phyloP scores from a whole-genome alignment of 2,888 invertebrate species.

The Melolontha melolontha region DNA sequence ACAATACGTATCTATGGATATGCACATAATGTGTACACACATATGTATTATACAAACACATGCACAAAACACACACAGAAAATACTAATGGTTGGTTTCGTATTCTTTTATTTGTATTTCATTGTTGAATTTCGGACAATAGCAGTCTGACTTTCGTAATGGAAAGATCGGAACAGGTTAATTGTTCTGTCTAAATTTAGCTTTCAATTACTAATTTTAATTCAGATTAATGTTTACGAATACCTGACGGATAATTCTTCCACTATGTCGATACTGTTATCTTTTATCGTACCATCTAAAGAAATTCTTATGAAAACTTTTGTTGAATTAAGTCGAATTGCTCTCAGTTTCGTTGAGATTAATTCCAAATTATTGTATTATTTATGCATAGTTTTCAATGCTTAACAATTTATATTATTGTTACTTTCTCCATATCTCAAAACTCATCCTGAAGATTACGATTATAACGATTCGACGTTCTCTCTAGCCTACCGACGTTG shows the following conservation, averaged over 20 bases:
- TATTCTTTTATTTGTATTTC: constrained; percentile 40
- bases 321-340: too few relatives aligned
- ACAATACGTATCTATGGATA: constrained; percentile 32
- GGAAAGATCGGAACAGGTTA: constrained; percentile 41
- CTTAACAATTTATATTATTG: too few relatives aligned
- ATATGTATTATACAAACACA: not conserved
- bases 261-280: not conserved
- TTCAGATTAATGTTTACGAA: constrained; percentile 42
- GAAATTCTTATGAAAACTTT: constrained; percentile 9
- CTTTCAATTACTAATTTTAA: constrained; percentile 43
- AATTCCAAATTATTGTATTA: too few relatives aligned
- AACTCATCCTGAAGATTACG: too few relatives aligned
- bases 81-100: constrained; percentile 42
- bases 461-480: too few relatives aligned
- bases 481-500: too few relatives aligned
- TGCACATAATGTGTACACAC: constrained; percentile 21
- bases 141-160: constrained; percentile 34
- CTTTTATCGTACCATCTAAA: not conserved
- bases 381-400: too few relatives aligned
- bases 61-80: constrained; percentile 30
- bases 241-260: constrained; percentile 13
- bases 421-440: too few relatives aligned
- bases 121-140: constrained; percentile 37
- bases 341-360: too few relatives aligned
- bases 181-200: constrained; percentile 40